Evolutionary conservation across 2,888 invertebrate species (phyloP).

Genomic region (Amblyteles armatorius): DNA sequence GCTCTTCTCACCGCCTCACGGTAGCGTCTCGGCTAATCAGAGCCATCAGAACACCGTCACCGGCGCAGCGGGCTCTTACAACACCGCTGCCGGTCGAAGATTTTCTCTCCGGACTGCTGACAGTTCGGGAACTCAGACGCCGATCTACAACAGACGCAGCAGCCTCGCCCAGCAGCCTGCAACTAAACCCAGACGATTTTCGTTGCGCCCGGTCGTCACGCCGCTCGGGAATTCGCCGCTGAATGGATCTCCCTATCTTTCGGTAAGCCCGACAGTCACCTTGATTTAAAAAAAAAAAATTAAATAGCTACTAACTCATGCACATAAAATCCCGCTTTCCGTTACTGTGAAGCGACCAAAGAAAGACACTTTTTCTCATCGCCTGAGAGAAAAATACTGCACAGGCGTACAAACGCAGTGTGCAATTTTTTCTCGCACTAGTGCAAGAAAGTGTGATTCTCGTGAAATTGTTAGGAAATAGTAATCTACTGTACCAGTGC

Average conservation of each 20-base stretch:
- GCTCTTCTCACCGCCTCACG: conserved; percentile 83
- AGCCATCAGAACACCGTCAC: conserved; percentile 79
- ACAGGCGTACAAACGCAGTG: no score
- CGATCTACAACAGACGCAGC: conserved; percentile 72
- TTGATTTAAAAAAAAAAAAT: background rate
- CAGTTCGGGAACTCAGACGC: conserved; percentile 72
- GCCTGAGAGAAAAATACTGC: no score
- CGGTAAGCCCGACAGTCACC: conserved; percentile 60
- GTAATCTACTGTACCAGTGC: no score
- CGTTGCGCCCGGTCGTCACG: conserved; percentile 79
- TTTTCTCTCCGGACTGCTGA: conserved; percentile 77
- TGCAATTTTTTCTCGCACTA: no score
- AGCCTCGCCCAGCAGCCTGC: conserved; percentile 72
- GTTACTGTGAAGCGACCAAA: no score
- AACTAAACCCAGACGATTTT: conserved; percentile 77
- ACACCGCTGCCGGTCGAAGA: conserved; percentile 69
- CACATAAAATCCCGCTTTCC: no score
- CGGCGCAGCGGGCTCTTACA: conserved; percentile 46
- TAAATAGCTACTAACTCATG: background rate
- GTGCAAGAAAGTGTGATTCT: no score
- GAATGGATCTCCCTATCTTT: conserved; percentile 72
- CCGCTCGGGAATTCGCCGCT: conserved; percentile 75
- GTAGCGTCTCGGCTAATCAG: conserved; percentile 68
- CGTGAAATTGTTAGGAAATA: no score
- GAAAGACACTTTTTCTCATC: no score